Percentiles rank a stretch among this genome's conserved stretches.
Conservation (phyloP, 2,888 invertebrate species). For the Agrochola lychnidis region DNA sequence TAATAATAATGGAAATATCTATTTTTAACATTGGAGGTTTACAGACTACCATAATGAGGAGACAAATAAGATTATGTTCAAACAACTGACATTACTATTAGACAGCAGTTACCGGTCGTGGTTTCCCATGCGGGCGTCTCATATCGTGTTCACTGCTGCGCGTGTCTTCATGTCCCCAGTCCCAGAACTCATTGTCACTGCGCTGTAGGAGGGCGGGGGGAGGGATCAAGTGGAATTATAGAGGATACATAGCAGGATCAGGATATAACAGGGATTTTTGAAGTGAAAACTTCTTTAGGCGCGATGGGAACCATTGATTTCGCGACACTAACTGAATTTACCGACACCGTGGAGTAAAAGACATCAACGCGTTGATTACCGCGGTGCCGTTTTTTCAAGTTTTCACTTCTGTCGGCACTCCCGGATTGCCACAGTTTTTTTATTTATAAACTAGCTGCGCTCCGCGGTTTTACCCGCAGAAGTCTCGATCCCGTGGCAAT, state of each 20-base stretch:
- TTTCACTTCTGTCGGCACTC: too few relatives aligned
- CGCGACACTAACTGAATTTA: too few relatives aligned
- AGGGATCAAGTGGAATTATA: not conserved
- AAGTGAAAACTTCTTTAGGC: too few relatives aligned
- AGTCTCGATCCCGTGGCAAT: too few relatives aligned
- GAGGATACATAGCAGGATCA: not conserved
- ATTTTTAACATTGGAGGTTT: too few relatives aligned
- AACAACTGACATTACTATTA: not conserved
- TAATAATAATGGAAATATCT: not conserved
- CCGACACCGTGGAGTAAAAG: too few relatives aligned
- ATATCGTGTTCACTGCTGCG: slow-evolving; percentile 65
- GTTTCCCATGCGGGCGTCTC: slow-evolving; percentile 60
- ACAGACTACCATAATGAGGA: not conserved
- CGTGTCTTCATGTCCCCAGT: slow-evolving; percentile 79
- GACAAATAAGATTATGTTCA: not conserved
- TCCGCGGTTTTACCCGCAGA: too few relatives aligned
- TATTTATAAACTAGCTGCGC: too few relatives aligned
- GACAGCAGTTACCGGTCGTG: slow-evolving; percentile 34
- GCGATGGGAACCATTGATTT: too few relatives aligned
- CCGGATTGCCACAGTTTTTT: too few relatives aligned
- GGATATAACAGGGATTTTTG: not conserved
- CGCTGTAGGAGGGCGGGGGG: slow-evolving; percentile 68
- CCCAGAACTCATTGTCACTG: slow-evolving; percentile 82
- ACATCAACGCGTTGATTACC: too few relatives aligned
- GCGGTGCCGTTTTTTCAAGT: too few relatives aligned